These are phyloP conservation scores for Drosophila virilis DNA, from an alignment of 1,140 invertebrate genomes.

Conservation along the genomic window DNA sequence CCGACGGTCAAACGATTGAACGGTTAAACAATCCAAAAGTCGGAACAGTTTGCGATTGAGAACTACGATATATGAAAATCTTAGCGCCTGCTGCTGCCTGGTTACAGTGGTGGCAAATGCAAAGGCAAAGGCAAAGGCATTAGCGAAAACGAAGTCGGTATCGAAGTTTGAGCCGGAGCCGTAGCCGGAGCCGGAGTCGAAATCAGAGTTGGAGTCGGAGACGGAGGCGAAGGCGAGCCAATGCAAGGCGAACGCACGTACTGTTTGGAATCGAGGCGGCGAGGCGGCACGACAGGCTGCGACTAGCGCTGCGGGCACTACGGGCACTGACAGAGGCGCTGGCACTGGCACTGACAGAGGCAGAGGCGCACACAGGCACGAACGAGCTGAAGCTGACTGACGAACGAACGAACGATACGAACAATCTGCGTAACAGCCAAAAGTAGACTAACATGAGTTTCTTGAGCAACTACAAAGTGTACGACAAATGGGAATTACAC, in stretches of 20 bases:
- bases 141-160: background rate
- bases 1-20: conserved; percentile 44
- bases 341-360: conserved; percentile 35
- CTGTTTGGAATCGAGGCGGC: conserved; percentile 15
- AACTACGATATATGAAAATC: conserved; percentile 7
- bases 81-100: conserved; percentile 28
- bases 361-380: conserved; percentile 33
- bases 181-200: background rate
- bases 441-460: conserved; percentile 85
- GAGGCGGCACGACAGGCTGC: conserved; percentile 32
- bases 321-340: conserved; percentile 41
- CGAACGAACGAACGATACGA: conserved; percentile 65
- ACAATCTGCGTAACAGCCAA: conserved; percentile 84
- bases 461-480: conserved; percentile 84
- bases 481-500: conserved; percentile 84
- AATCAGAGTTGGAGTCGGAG: background rate
- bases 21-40: conserved; percentile 27
- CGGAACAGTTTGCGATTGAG: conserved; percentile 27
- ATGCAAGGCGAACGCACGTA: conserved; percentile 24
- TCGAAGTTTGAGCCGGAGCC: background rate
- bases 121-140: background rate
- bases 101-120: conserved; percentile 3
- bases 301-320: conserved; percentile 36
- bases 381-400: conserved; percentile 34
- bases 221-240: conserved; percentile 6